phyloP scores from a whole-genome alignment of 2,888 invertebrate genomes.

The Sminthurinus aureus region DNA sequence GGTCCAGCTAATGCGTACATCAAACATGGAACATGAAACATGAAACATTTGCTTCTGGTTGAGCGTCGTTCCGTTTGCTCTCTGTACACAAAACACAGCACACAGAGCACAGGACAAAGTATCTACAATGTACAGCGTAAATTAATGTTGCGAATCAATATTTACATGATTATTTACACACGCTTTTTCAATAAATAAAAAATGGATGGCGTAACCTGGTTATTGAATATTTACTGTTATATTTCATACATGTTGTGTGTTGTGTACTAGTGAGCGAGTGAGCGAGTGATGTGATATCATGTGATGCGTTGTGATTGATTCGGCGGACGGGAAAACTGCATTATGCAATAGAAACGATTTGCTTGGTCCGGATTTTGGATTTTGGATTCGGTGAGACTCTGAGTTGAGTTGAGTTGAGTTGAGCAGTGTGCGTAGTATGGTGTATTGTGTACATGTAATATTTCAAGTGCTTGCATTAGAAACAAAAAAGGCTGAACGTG shows the following conservation, averaged over 20 bases:
- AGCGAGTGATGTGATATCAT: not conserved
- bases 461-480: constrained; percentile 34
- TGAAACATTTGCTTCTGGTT: too few species aligned
- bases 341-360: constrained; percentile 12
- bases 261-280: not conserved
- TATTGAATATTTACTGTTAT: not conserved
- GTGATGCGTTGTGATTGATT: constrained; percentile 12
- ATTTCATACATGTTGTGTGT: not conserved
- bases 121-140: too few species aligned
- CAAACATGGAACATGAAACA: too few species aligned
- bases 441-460: not conserved
- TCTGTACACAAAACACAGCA: too few species aligned
- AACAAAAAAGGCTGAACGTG: constrained; percentile 36
- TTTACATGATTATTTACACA: constrained; percentile 33
- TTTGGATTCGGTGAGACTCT: not conserved
- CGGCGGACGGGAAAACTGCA: constrained; percentile 14
- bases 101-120: too few species aligned
- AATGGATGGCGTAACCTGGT: not conserved
- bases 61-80: too few species aligned
- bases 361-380: not conserved
- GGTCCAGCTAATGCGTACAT: too few species aligned
- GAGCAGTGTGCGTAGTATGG: not conserved
- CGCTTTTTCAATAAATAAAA: too few species aligned
- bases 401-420: not conserved
- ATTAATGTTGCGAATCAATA: constrained; percentile 40